Evolutionary conservation across 2,113 vertebrate species (phyloP).

Genomic region (Halichoerus grypus): DNA sequence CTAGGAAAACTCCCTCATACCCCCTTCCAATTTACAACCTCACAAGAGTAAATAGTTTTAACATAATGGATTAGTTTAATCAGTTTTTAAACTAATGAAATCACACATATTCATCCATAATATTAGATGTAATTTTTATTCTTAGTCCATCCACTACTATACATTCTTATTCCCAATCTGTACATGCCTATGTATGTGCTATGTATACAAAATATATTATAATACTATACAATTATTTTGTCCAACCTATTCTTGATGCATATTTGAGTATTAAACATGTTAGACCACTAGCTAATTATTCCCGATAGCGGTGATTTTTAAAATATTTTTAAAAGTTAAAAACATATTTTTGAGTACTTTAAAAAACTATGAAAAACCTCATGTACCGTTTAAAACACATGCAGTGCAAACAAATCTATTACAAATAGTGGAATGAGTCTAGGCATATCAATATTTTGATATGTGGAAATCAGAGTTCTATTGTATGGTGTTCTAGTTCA

Average conservation of each 20-base stretch:
- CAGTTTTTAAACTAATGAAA: neutral
- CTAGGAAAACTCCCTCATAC: neutral
- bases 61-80: neutral
- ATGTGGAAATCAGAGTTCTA: neutral
- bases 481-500: neutral
- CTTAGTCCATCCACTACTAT: neutral
- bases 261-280: neutral
- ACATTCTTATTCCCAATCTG: neutral
- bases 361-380: neutral
- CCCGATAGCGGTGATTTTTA: neutral
- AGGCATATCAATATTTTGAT: constrained; percentile 45
- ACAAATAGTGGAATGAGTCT: neutral
- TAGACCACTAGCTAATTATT: neutral
- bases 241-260: neutral
- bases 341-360: neutral
- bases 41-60: neutral
- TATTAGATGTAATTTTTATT: neutral
- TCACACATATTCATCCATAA: neutral
- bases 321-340: neutral
- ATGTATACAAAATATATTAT: neutral
- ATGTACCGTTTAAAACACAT: neutral
- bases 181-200: neutral
- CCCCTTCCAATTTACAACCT: neutral
- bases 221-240: neutral
- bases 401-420: neutral